Evolutionary conservation across 92 coral and sea anemone genomes (phyloP).

Genomic region (Porites rus): DNA sequence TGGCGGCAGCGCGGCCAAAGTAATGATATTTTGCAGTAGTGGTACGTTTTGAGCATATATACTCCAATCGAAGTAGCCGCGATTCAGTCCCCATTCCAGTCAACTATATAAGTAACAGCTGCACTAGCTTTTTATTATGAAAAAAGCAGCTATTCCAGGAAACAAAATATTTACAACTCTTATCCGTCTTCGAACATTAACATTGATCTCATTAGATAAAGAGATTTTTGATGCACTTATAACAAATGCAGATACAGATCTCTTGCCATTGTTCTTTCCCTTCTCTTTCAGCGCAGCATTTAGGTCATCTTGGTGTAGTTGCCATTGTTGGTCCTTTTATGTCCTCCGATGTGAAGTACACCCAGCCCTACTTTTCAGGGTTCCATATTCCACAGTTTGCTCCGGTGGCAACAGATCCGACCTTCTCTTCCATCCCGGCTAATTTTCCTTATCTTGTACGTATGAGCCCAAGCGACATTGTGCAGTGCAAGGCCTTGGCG

Average conservation of each 20-base stretch:
- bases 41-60: too few relatives aligned
- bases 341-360: slow-evolving; percentile 71
- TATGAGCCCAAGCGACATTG: slow-evolving; percentile 64
- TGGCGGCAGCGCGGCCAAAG: too few relatives aligned
- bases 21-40: too few relatives aligned
- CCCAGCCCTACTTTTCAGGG: slow-evolving; percentile 67
- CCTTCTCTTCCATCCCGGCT: slow-evolving; percentile 55
- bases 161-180: too few relatives aligned
- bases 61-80: too few relatives aligned
- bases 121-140: too few relatives aligned
- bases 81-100: too few relatives aligned
- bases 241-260: neutral
- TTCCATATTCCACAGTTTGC: slow-evolving; percentile 79
- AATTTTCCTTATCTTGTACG: slow-evolving; percentile 75
- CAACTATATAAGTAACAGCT: too few relatives aligned
- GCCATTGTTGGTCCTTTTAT: slow-evolving; percentile 82
- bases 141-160: too few relatives aligned
- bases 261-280: neutral
- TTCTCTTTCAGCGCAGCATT: slow-evolving; percentile 65
- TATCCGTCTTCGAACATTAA: too few relatives aligned
- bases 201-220: too few relatives aligned
- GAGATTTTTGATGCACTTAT: too few relatives aligned
- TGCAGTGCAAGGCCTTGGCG: slow-evolving; percentile 57
- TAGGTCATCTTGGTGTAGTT: slow-evolving; percentile 73
- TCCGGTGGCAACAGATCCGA: slow-evolving; percentile 79